A percentile compares a stretch with the other conserved stretches of the same genome.
Conservation (phyloP, 2,113 vertebrate species). For the Callaeas wilsoni region DNA sequence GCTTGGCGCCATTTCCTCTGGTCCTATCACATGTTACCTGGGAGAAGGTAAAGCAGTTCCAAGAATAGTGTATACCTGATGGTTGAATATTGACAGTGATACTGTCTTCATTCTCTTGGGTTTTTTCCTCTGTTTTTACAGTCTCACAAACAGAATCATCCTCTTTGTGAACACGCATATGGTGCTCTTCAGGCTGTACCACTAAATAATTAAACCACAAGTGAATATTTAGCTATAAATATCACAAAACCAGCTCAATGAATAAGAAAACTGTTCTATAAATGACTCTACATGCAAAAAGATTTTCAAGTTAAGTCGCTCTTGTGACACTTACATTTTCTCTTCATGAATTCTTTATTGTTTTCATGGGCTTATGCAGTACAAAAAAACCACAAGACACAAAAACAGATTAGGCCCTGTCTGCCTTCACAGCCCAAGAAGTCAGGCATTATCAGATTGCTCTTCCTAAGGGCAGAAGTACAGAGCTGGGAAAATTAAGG, state of each 20-base stretch:
- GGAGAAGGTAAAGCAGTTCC: not conserved
- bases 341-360: not conserved
- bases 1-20: not conserved
- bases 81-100: conserved; percentile 53
- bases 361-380: not conserved
- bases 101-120: not conserved
- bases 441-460: not conserved
- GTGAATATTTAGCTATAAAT: not conserved
- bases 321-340: not conserved
- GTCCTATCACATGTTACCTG: not conserved
- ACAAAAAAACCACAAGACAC: not conserved
- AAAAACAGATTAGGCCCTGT: not conserved
- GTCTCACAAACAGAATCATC: conserved; percentile 12
- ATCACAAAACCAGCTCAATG: not conserved
- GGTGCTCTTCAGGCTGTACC: not conserved
- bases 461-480: not conserved
- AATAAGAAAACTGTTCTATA: not conserved
- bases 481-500: not conserved
- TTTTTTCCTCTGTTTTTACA: not conserved
- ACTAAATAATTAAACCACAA: not conserved
- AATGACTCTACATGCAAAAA: not conserved
- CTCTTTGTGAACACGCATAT: not conserved
- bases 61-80: conserved; percentile 59
- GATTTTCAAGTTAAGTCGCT: not conserved
- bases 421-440: not conserved